A percentile compares a stretch with the other conserved stretches of the same genome.
Conservation (phyloP, 2,888 invertebrate genomes). For the Lamellibrachia columna region DNA sequence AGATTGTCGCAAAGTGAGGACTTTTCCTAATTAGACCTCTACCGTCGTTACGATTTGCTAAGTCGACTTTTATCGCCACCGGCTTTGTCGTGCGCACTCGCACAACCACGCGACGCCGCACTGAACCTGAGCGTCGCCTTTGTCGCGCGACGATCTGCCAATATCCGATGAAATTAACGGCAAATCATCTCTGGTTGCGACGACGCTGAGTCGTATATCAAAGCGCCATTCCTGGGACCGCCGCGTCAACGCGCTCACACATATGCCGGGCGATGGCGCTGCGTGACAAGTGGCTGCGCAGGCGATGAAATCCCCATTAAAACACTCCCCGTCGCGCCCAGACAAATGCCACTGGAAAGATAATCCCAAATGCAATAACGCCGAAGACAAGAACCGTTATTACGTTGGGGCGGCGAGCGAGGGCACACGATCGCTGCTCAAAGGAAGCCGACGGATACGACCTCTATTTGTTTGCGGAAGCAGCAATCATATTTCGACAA, state of each 20-base stretch:
- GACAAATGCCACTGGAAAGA: background rate
- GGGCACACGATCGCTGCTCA: background rate
- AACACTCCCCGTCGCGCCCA: background rate
- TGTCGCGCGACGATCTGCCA: background rate
- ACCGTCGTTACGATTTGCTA: constrained; percentile 4
- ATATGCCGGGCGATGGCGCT: background rate
- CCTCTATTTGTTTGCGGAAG: background rate
- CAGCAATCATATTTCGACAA: constrained; percentile 10
- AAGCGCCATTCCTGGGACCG: background rate
- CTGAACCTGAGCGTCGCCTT: background rate
- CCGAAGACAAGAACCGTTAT: background rate
- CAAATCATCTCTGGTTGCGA: background rate
- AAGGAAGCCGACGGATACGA: background rate
- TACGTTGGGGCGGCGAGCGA: background rate
- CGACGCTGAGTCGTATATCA: constrained; percentile 1
- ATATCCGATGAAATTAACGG: constrained; percentile 6
- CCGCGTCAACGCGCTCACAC: background rate
- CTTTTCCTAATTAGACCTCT: background rate
- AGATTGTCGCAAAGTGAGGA: background rate
- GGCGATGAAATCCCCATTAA: constrained; percentile 16
- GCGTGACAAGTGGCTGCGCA: background rate
- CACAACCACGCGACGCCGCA: background rate
- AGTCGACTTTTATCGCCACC: background rate
- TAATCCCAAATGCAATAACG: constrained; percentile 6
- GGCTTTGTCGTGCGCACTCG: background rate